A percentile compares a stretch with the other conserved stretches of the same genome.
Evolutionary conservation across 1,140 invertebrate species (phyloP).

Genomic region (Liolophura sinensis): DNA sequence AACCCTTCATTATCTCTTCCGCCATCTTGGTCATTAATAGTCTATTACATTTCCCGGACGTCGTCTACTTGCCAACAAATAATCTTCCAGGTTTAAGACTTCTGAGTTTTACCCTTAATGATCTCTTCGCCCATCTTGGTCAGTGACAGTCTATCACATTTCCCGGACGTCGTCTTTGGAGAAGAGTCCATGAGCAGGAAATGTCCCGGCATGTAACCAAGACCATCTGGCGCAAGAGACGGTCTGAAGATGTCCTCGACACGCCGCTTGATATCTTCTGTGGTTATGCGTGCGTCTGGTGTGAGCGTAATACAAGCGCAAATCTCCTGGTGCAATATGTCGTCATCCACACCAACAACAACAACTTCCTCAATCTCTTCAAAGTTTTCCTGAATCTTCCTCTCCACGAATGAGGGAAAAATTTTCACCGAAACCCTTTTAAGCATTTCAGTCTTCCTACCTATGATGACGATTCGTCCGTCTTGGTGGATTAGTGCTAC

Average conservation of each 20-base stretch:
- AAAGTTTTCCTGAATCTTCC: neutral
- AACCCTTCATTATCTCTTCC: too few species aligned
- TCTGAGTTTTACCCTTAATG: neutral
- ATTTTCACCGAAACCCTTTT: neutral
- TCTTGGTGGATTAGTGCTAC: neutral
- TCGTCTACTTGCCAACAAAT: too few species aligned
- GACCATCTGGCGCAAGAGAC: neutral
- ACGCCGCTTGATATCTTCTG: slow-evolving; percentile 1
- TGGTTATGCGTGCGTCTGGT: neutral
- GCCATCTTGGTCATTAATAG: too few species aligned
- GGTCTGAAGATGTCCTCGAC: neutral
- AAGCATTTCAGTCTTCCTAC: neutral
- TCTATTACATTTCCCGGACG: too few species aligned
- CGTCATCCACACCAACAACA: neutral
- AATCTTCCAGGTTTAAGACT: too few species aligned
- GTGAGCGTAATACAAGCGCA: neutral
- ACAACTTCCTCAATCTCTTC: neutral
- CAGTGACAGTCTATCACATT: neutral
- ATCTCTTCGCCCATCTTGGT: neutral
- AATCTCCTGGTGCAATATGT: neutral
- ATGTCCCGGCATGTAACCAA: too few species aligned
- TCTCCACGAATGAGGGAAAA: neutral
- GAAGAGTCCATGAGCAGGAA: too few species aligned
- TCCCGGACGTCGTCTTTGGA: neutral
- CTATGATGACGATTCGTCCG: neutral